Base-by-base conservation (phyloP, 2,888 invertebrate species). In the Epistrophella euchroma region DNA sequence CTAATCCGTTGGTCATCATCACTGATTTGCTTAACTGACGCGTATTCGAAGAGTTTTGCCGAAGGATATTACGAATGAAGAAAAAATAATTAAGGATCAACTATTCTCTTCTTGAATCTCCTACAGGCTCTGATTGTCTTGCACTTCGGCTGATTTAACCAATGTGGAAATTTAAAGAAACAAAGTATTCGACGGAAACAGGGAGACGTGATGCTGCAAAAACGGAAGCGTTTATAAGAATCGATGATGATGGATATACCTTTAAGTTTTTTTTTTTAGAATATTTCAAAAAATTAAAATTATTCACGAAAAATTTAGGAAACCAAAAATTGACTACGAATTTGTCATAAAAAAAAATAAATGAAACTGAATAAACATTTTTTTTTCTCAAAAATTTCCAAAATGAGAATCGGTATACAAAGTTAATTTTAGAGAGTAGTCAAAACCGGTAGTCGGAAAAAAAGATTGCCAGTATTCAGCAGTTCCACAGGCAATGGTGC, bases 1-100 rank as follows among this genome's bases (percentile, higher is more conserved):
- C 56, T 72, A 90, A 88, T 58, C 90, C 90, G 88, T 90, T 90
- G 70, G 89, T 88, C 81, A 90, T 89, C 89, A 90, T 89, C 58
- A 86, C 86, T 77, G 37, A 45, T 86, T 74, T 45, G 6, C 68
- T 66, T 66, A 35, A 58, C 22, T 37, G 43, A 28, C 47, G 15
- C 52, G 25, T 55, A 15, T 68, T 25, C 45, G 15, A 58, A 43
- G 28, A 45, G 13, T 71, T 37, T 37, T 19, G 22, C 50, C 25
- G 43, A 40, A 68, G 25, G 40, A 40, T 45, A 17, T 81, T 58
- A 40, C 7, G 40, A 22, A 43, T 64, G 22, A 25, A 32, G 66
- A 25, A 52, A 40, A 43, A 64, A 9, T 32, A 66, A 66, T 64
- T 58, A 15, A 73, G 50, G 56, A 19, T 75, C 72, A 70, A 71